Percentiles rank a stretch among this genome's conserved stretches.
phyloP scores from a whole-genome alignment of 2,113 vertebrate genomes.

The Epinephelus moara region DNA sequence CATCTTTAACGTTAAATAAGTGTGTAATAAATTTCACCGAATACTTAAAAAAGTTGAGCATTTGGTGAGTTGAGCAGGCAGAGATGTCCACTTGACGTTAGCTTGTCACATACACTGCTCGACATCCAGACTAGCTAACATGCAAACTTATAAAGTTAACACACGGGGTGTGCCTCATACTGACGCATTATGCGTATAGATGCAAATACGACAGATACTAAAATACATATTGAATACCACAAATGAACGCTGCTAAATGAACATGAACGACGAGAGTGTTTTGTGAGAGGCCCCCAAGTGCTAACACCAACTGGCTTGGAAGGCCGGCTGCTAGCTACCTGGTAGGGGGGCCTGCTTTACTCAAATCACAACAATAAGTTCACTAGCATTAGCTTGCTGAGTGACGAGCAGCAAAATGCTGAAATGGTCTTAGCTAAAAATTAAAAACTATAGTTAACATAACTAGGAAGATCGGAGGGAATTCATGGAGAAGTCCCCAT shows the following conservation, averaged over 20 bases:
- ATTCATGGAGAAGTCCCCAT: neutral
- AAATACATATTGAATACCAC: neutral
- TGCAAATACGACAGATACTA: neutral
- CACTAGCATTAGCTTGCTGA: conserved; percentile 13
- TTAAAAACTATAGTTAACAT: neutral
- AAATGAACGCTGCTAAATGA: neutral
- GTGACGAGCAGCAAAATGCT: conserved; percentile 1
- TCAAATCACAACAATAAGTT: conserved; percentile 66
- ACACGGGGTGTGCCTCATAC: conserved; percentile 13
- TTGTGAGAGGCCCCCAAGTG: conserved; percentile 40
- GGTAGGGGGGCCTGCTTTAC: conserved; percentile 26
- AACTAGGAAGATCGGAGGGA: neutral
- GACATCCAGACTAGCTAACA: conserved; percentile 17
- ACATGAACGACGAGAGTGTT: neutral
- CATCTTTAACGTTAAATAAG: neutral
- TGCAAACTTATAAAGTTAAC: conserved; percentile 36
- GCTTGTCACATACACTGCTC: conserved; percentile 34
- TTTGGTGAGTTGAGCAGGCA: neutral
- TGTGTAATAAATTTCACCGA: neutral
- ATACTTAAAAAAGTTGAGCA: neutral
- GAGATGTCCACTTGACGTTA: conserved; percentile 36
- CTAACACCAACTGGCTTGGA: conserved; percentile 42
- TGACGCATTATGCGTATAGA: neutral
- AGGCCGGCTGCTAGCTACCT: conserved; percentile 73
- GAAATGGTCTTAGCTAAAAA: neutral